Percentiles rank a stretch among this genome's conserved stretches.
Conservation (phyloP, 1,140 invertebrate species). For the Dendrolimus punctatus region DNA sequence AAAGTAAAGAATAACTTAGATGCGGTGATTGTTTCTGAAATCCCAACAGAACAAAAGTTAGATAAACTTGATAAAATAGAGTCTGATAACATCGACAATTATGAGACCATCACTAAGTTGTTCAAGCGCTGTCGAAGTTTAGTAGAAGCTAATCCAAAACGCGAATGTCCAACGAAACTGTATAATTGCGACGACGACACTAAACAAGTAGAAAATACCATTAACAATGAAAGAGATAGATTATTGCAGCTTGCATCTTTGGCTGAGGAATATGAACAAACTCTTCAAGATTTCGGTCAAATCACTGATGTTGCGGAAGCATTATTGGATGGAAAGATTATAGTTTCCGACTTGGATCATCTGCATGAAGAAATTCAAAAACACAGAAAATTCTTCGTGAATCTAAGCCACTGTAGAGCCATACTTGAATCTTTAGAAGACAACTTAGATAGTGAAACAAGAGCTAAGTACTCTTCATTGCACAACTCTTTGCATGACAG, state of each 20-base stretch:
- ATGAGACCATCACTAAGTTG: constrained; percentile 37
- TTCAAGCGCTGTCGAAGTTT: constrained; percentile 41
- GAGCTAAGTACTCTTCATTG: constrained; percentile 79
- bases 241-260: constrained; percentile 80
- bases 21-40: constrained; percentile 73
- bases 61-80: constrained; percentile 79
- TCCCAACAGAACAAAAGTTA: constrained; percentile 75
- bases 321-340: constrained; percentile 81
- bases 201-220: constrained; percentile 77
- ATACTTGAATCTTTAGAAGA: constrained; percentile 89
- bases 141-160: constrained; percentile 42
- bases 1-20: constrained; percentile 73
- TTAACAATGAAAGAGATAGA: constrained; percentile 81
- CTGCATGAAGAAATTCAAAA: constrained; percentile 91
- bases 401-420: constrained; percentile 86
- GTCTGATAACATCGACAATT: constrained; percentile 65
- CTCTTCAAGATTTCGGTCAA: constrained; percentile 86
- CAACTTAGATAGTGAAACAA: constrained; percentile 85
- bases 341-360: constrained; percentile 81
- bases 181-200: constrained; percentile 77
- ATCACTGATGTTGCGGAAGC: constrained; percentile 87
- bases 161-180: constrained; percentile 77
- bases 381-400: constrained; percentile 90
- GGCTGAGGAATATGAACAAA: constrained; percentile 89
- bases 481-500: constrained; percentile 83